Evolutionary conservation across 2,888 invertebrate species (phyloP).

Genomic region (Petrolisthes manimaculis): DNA sequence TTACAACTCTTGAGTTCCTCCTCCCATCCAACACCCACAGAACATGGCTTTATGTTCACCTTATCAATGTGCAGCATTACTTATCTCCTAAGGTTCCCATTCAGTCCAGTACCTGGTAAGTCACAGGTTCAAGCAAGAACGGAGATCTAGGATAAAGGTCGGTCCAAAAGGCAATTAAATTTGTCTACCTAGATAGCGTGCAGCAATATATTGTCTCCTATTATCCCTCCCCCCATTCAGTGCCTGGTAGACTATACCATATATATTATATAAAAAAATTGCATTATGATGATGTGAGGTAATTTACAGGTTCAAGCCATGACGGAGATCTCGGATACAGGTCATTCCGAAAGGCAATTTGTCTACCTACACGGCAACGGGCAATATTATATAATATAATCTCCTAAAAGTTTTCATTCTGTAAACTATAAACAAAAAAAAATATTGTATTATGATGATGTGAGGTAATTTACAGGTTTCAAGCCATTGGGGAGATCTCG

Average conservation of each 20-base stretch:
- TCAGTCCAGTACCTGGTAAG: too few species aligned
- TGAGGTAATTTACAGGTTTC: conserved; percentile 16
- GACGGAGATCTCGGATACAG: conserved; percentile 11
- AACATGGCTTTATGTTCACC: too few species aligned
- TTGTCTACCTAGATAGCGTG: conserved; percentile 2
- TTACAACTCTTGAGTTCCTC: conserved; percentile 16
- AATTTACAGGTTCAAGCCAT: conserved; percentile 13
- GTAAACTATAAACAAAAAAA: background rate
- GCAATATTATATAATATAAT: too few species aligned
- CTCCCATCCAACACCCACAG: background rate
- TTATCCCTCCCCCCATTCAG: background rate
- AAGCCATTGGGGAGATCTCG: conserved; percentile 16
- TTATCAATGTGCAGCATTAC: too few species aligned
- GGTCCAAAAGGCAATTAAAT: too few species aligned
- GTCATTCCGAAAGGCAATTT: conserved; percentile 23
- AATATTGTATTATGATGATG: conserved; percentile 17
- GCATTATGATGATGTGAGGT: conserved; percentile 25
- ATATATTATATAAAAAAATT: background rate
- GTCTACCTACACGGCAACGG: background rate
- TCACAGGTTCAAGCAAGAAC: too few species aligned
- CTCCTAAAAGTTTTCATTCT: background rate
- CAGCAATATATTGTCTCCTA: background rate
- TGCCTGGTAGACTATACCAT: background rate
- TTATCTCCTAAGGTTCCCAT: too few species aligned
- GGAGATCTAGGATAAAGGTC: too few species aligned